Evolutionary conservation across 2,113 vertebrate species (phyloP), one percentile per base, ranked within the genome.

Genomic region (Benthochromis sp.): DNA sequence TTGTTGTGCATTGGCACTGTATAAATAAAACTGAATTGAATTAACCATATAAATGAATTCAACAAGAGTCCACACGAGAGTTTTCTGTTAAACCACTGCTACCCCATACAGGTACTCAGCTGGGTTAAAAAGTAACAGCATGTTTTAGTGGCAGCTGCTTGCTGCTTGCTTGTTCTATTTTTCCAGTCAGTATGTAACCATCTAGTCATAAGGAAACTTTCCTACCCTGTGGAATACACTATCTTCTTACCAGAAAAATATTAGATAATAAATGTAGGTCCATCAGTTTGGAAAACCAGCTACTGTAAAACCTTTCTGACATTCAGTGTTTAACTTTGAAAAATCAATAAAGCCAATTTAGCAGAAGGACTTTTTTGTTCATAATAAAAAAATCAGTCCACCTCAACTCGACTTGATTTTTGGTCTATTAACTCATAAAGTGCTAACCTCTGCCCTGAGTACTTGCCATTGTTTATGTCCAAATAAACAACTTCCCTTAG

Each of bases 291-390:
- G 34, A 84, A 88, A 90, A 86, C 24, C 50, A 81, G 69, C 53
- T 89, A 45, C 50, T 91, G 91, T 89, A 91, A 92, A 92, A 86
- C 83, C 87, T 92, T 92, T 88, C 89, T 90, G 87, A 90, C 88
- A 89, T 82, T 53, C 57, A 78, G 61, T 31, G 43, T 87, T 92
- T 89, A 88, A 89, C 79, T 87, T 38, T 47, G 34, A 76, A 88
- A 88, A 93, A 94, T 94, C 89, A 94, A 92, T 94, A 82, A 76
- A 89, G 47, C 36, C 82, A 90, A 86, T 92, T 89, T 90, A 88
- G 81, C 61, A 83, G 82, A 91, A 86, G 52, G 69, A 21, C 54
- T 71, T 86, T 82, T 63, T 87, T 83, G 82, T 88, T 92, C 87
- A 88, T 86, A 59, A 59, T 59, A 59, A 31, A 59, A 59, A 82